phyloP scores from a whole-genome alignment of 1,140 invertebrate species.

The Neelides sp. region DNA sequence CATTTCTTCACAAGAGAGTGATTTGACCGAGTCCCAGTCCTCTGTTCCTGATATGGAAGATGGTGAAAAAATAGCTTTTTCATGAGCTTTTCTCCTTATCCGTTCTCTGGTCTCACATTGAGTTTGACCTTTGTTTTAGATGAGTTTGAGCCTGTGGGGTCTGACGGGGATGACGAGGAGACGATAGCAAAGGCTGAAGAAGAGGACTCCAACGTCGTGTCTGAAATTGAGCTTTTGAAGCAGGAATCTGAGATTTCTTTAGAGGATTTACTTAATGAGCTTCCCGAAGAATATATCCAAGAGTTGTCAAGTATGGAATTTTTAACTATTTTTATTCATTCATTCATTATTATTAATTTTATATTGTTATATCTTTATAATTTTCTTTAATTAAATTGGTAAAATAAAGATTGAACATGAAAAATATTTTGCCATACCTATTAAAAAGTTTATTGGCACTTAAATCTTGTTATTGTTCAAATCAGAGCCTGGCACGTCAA shows the following conservation, averaged over 20 bases:
- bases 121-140: no score
- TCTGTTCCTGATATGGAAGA: no score
- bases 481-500: constrained; percentile 38
- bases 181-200: constrained; percentile 82
- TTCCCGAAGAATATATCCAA: constrained; percentile 63
- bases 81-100: no score
- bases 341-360: neutral
- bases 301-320: constrained; percentile 35
- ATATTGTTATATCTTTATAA: neutral
- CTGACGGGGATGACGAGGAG: constrained; percentile 82
- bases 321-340: neutral
- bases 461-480: no score
- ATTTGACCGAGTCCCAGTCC: no score
- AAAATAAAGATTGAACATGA: constrained; percentile 1
- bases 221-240: constrained; percentile 73
- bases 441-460: no score
- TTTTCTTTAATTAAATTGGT: neutral
- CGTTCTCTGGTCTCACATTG: no score
- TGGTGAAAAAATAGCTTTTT: no score
- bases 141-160: constrained; percentile 67
- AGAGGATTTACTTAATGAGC: constrained; percentile 65
- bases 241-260: constrained; percentile 59
- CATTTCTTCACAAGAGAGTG: no score
- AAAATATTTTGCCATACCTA: constrained; percentile 6
- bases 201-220: constrained; percentile 48